Evolutionary conservation across 2,797 vertebrate species (phyloP), one percentile per base, ranked within the genome.

Genomic region (Sebastiscus albofasciatus): DNA sequence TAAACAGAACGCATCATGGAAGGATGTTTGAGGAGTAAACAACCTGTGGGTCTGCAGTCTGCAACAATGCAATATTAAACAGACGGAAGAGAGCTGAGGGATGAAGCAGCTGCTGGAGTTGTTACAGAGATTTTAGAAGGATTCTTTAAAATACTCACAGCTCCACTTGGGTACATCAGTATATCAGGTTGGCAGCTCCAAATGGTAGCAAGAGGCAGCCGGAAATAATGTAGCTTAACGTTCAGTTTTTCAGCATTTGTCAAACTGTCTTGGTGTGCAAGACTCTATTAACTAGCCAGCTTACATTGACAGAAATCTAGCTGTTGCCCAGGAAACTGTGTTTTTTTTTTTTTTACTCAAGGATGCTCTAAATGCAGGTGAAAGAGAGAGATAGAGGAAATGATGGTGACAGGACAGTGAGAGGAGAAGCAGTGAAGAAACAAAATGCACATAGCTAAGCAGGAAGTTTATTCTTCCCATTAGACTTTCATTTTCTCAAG

Each of bases 271-370:
- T 4, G 46, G 22, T 61, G 22, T 24, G 1, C 18, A 22, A n/a
- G 10, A 61, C 18, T 61, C 39, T 54, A 12, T 66, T 39, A 62
- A 70, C 29, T 1, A 16, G 49, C 14, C 24, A 27, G 16, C 42
- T 55, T n/a, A 73, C 16, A 59, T 18, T 73, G 68, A 77, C 49
- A 70, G 22, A 55, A 64, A 70, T 75, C 14, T 33, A 73, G 33
- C 78, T 13, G 89, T 91, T 89, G 84, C 86, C 81, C 6, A 13
- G 89, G 90, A 85, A 87, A 91, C 79, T 1, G 46, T 67, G 36
- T 39, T 22, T 33, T 29, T 27, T 58, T 77, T 82, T 59, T 77
- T 82, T 67, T 67, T 58, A 62, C 14, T 67, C 20, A n/a, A 55
- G 8, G 59, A 8, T 36, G 8, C 36, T 62, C 12, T 69, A 62